Percentiles rank a stretch among this genome's conserved stretches.
These are phyloP conservation scores for Synanthedon myopaeformis DNA, from an alignment of 2,888 invertebrate species.

Conservation along the genomic window DNA sequence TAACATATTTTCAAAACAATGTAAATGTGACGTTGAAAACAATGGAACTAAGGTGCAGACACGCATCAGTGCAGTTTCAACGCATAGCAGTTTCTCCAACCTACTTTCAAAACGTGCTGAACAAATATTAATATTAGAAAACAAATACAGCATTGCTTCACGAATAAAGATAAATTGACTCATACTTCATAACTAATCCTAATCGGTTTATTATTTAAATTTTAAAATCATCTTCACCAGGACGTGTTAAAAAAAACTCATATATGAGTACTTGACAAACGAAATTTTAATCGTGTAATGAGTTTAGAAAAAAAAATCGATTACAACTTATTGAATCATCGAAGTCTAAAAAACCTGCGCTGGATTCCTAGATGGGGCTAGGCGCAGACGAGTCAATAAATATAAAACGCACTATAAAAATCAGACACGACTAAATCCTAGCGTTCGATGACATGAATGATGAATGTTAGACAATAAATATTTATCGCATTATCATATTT, in stretches of 20 bases:
- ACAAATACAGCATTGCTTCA: slow-evolving; percentile 15
- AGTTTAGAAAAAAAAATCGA: slow-evolving; percentile 10
- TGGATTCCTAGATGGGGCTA: slow-evolving; percentile 31
- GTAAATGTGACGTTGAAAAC: background rate
- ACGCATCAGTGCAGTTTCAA: slow-evolving; percentile 27
- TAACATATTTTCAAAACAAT: background rate
- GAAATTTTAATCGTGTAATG: slow-evolving; percentile 12
- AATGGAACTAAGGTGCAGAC: background rate
- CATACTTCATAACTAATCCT: background rate
- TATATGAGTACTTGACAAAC: slow-evolving; percentile 4
- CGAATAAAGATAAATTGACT: slow-evolving; percentile 5
- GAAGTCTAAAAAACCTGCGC: slow-evolving; percentile 35
- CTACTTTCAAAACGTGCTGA: slow-evolving; percentile 30
- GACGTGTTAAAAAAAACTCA: slow-evolving; percentile 3
- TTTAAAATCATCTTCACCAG: background rate
- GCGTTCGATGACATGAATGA: slow-evolving; percentile 48
- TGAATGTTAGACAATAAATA: slow-evolving; percentile 52
- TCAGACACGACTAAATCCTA: slow-evolving; percentile 27
- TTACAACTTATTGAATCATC: slow-evolving; percentile 31
- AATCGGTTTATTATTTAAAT: background rate
- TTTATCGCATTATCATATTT: slow-evolving; percentile 54
- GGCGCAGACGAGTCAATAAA: slow-evolving; percentile 42
- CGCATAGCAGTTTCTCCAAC: slow-evolving; percentile 25
- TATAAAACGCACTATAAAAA: slow-evolving; percentile 32
- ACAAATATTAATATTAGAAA: slow-evolving; percentile 17